Percentiles rank a stretch among this genome's conserved stretches.
Conservation (phyloP, 2,797 vertebrate genomes). For the Helicolenus hilgendorfi region DNA sequence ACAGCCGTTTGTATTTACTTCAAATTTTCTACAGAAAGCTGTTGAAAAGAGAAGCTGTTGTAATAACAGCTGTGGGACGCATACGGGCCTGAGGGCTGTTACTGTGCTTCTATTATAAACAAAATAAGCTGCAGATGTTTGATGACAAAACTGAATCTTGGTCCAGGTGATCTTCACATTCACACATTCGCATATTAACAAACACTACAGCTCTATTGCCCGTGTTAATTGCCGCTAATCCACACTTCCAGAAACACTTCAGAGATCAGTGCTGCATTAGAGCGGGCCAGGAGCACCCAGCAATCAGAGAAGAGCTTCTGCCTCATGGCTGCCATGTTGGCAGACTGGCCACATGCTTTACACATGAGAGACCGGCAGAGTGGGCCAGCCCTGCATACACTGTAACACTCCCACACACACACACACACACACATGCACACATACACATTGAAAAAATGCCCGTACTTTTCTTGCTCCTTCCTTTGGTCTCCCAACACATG, state of each 20-base stretch:
- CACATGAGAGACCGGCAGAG: constrained; percentile 57
- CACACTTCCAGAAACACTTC: constrained; percentile 32
- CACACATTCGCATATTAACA: constrained; percentile 1
- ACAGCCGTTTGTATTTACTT: constrained; percentile 35
- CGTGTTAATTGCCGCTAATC: neutral
- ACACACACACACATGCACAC: neutral
- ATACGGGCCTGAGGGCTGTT: constrained; percentile 30
- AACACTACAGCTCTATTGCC: neutral
- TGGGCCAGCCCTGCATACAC: constrained; percentile 13
- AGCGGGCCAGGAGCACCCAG: constrained; percentile 21
- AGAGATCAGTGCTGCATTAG: neutral
- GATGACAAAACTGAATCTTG: constrained; percentile 46
- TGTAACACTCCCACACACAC: constrained; percentile 19
- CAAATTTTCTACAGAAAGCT: constrained; percentile 27
- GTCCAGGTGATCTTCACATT: constrained; percentile 15
- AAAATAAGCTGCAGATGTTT: constrained; percentile 61
- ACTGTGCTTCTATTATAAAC: constrained; percentile 60
- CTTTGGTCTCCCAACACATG: constrained; percentile 43
- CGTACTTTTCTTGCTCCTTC: constrained; percentile 34
- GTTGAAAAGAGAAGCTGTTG: constrained; percentile 54
- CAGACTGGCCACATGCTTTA: constrained; percentile 64
- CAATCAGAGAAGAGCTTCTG: constrained; percentile 46
- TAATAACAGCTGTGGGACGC: constrained; percentile 62
- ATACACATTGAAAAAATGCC: constrained; percentile 4
- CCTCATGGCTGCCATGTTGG: constrained; percentile 67